Evolutionary conservation across 2,113 vertebrate genomes (phyloP).

Genomic region (Fulica atra): DNA sequence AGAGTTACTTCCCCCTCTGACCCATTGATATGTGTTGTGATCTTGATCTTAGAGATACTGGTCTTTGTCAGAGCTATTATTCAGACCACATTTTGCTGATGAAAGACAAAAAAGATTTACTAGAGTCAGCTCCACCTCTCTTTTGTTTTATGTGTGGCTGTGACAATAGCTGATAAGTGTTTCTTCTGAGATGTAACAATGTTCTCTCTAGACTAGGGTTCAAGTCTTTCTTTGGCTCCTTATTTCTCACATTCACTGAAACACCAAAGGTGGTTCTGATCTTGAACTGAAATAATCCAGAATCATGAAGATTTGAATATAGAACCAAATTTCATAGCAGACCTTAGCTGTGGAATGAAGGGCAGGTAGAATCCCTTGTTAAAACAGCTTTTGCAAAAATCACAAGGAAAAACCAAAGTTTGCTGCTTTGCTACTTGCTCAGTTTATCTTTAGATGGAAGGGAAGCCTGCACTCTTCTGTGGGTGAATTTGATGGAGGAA

Average conservation of each 20-base stretch:
- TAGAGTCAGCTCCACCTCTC: background rate
- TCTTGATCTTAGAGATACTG: constrained; percentile 6
- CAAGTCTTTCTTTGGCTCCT: background rate
- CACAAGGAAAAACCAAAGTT: background rate
- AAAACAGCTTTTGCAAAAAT: background rate
- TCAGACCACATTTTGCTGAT: background rate
- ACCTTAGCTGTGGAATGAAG: background rate
- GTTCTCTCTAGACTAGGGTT: background rate
- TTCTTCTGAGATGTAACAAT: background rate
- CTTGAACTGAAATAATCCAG: background rate
- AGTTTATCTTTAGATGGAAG: background rate
- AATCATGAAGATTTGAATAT: background rate
- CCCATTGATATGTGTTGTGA: background rate
- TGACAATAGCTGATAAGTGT: background rate
- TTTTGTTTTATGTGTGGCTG: background rate
- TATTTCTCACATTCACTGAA: background rate
- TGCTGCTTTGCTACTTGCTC: background rate
- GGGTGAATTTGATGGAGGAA: background rate
- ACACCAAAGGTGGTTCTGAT: background rate
- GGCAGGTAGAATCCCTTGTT: background rate
- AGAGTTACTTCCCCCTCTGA: background rate
- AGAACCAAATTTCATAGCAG: background rate
- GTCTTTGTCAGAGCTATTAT: constrained; percentile 22
- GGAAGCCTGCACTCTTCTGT: background rate
- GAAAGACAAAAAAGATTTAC: constrained; percentile 26